A percentile compares a stretch with the other conserved stretches of the same genome.
Evolutionary conservation across 2,113 vertebrate genomes (phyloP).

Genomic region (Limnothrissa miodon): DNA sequence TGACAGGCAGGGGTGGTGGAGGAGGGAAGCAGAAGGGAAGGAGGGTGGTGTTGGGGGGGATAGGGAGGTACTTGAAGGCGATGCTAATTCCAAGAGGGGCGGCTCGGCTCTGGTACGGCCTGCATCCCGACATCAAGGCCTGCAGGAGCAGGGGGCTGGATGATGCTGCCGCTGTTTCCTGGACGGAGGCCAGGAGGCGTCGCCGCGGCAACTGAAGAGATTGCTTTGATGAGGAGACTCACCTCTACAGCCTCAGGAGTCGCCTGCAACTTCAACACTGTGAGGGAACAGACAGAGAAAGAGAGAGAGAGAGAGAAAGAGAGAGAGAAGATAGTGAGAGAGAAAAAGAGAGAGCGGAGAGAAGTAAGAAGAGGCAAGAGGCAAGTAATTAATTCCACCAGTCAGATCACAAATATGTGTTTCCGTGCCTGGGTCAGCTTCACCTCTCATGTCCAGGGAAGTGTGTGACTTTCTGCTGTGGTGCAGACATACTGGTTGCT

Average conservation of each 20-base stretch:
- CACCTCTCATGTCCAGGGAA: conserved; percentile 23
- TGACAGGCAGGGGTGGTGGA: conserved; percentile 12
- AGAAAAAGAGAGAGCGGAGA: not conserved
- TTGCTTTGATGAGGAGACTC: conserved; percentile 52
- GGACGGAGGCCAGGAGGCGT: conserved; percentile 42
- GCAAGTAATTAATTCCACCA: conserved; percentile 35
- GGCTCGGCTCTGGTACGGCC: conserved; percentile 1
- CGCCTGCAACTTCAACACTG: conserved; percentile 15
- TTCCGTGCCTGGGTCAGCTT: not conserved
- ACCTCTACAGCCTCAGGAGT: conserved; percentile 46
- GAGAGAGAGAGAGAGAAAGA: conserved; percentile 17
- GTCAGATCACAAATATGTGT: not conserved
- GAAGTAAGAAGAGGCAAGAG: conserved; percentile 1
- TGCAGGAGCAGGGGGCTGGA: conserved; percentile 14
- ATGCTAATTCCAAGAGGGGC: conserved; percentile 47
- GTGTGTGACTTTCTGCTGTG: not conserved
- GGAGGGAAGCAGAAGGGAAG: conserved; percentile 2
- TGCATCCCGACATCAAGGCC: conserved; percentile 33
- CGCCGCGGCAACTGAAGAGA: conserved; percentile 19
- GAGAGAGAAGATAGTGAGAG: not conserved
- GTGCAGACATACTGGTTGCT: not conserved
- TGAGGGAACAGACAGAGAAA: not conserved
- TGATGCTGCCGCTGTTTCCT: conserved; percentile 40
- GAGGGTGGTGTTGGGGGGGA: not conserved
- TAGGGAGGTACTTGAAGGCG: conserved; percentile 34